Percentiles rank a stretch among this genome's conserved stretches.
phyloP scores from a whole-genome alignment of 2,888 invertebrate genomes.

The Pteria penguin region DNA sequence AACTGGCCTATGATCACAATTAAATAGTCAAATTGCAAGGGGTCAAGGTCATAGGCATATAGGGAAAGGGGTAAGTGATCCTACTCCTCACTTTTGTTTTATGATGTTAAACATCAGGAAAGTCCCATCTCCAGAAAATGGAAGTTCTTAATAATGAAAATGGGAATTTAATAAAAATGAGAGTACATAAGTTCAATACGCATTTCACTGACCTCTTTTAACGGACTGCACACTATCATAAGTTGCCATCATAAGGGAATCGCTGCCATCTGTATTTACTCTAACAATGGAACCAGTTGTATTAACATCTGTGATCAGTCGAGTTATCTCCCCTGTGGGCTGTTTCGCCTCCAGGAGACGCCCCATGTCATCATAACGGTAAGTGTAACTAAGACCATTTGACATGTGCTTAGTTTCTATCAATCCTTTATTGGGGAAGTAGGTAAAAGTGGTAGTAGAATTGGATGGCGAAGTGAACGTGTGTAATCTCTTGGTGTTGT shows the following conservation, averaged over 20 bases:
- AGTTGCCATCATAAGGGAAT: constrained; percentile 78
- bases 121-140: too few species aligned
- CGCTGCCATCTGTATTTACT: constrained; percentile 78
- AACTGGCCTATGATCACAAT: too few species aligned
- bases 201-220: constrained; percentile 79
- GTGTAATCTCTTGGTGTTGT: constrained; percentile 94
- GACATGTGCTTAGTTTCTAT: constrained; percentile 82
- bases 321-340: constrained; percentile 95
- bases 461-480: constrained; percentile 93
- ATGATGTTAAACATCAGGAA: too few species aligned
- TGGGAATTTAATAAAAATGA: too few species aligned
- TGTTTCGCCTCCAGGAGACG: constrained; percentile 91
- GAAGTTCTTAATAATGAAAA: too few species aligned
- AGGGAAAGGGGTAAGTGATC: too few species aligned
- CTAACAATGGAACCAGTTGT: constrained; percentile 79
- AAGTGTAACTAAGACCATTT: constrained; percentile 90
- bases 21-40: too few species aligned
- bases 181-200: too few species aligned
- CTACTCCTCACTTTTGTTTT: too few species aligned
- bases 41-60: too few species aligned
- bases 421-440: constrained; percentile 93
- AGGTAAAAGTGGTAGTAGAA: constrained; percentile 95
- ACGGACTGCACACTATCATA: constrained; percentile 79
- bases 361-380: constrained; percentile 94
- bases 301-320: constrained; percentile 75